Base-by-base conservation (phyloP, 2,797 vertebrate genomes). In the Ispidina picta region DNA sequence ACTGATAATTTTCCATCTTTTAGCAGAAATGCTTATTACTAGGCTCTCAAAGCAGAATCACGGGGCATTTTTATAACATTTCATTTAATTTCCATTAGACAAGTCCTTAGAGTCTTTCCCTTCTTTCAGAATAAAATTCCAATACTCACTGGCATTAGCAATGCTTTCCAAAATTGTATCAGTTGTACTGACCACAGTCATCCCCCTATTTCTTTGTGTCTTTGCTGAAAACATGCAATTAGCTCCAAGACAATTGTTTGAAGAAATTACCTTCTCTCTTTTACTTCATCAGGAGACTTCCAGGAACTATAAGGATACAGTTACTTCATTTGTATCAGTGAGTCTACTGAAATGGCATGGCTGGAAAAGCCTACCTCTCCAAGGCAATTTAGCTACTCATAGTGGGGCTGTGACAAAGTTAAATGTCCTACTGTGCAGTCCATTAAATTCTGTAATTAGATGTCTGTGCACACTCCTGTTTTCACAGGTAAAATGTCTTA, bases 1-100 rank as follows among this genome's bases (percentile, higher is more conserved):
- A 62, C 25, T 89, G 63, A 37, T 93, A 41, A 86, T 86, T 92
- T 88, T 48, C 56, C 60, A 37, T 26, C 55, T 89, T 91, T 55
- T 73, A 76, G 28, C 52, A 84, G 85, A 86, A 79, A 90, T 68
- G 17, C 44, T 88, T 51, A 37, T 73, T 89, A 44, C 18, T 33
- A 28, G 35, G 31, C 55, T 91, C 83, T 78, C 71, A 28, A 33
- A 33, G 48, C 33, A 80, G 82, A 87, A 46, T 88, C 35, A 15
- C 43, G 43, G 62, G 51, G 51, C 29, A 25, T 23, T 69, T 87
- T 31, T 7, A 3, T 88, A 6, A 41, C 29, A 31, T 93, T 58
- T 79, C 11, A 49, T 84, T 79, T 69, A 1, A 1, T 60, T 88
- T 59, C 56, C 71, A 6, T 90, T 80, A 83, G 29, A 12, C 56